Percentiles rank a stretch among this genome's conserved stretches.
These are phyloP conservation scores for Sericinus montela DNA, from an alignment of 2,888 invertebrate species.

Conservation along the genomic window DNA sequence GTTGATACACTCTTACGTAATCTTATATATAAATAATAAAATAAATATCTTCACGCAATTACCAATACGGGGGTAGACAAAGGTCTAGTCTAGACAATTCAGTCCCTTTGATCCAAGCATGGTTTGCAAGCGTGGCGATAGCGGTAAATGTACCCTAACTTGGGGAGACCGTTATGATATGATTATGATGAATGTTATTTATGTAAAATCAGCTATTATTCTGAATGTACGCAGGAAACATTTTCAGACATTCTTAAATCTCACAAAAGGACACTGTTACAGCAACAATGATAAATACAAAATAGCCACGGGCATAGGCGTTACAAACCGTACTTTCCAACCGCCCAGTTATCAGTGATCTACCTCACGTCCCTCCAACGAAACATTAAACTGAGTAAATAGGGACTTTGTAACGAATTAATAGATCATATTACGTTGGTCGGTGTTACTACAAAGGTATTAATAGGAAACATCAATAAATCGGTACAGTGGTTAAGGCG, in stretches of 20 bases:
- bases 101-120: too few relatives aligned
- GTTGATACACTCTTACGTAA: too few relatives aligned
- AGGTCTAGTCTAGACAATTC: too few relatives aligned
- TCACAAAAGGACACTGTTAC: constrained; percentile 52
- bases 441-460: constrained; percentile 59
- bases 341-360: constrained; percentile 38
- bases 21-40: too few relatives aligned
- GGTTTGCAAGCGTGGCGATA: not conserved
- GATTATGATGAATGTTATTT: too few relatives aligned
- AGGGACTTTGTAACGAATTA: constrained; percentile 30
- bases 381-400: constrained; percentile 22
- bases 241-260: constrained; percentile 34
- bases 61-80: too few relatives aligned
- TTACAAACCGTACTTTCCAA: constrained; percentile 43
- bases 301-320: constrained; percentile 58
- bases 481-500: constrained; percentile 71
- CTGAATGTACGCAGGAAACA: constrained; percentile 4
- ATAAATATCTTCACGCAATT: too few relatives aligned
- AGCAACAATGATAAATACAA: constrained; percentile 66
- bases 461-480: constrained; percentile 69
- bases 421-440: constrained; percentile 43
- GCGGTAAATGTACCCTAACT: not conserved
- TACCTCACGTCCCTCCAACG: constrained; percentile 27
- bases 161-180: too few relatives aligned
- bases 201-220: not conserved